A percentile compares a stretch with the other conserved stretches of the same genome.
These are phyloP conservation scores for Gryon sp. DNA, from an alignment of 1,140 invertebrate genomes.

Conservation along the genomic window DNA sequence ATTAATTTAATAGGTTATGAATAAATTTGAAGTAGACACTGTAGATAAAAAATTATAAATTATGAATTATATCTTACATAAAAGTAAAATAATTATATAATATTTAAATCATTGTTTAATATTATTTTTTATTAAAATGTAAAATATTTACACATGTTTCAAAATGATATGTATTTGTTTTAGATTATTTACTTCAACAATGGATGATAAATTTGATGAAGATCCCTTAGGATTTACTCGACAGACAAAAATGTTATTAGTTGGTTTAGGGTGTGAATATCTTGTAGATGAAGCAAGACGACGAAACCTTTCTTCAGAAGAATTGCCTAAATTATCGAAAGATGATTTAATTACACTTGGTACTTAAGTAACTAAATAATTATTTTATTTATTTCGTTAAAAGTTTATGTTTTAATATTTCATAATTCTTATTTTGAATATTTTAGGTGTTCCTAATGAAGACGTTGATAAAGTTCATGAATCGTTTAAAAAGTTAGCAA, in stretches of 20 bases:
- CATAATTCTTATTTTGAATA: too few relatives aligned
- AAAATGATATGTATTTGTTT: too few relatives aligned
- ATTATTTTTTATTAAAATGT: neutral
- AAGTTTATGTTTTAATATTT: too few relatives aligned
- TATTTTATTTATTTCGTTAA: too few relatives aligned
- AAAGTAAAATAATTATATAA: too few relatives aligned
- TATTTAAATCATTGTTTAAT: too few relatives aligned
- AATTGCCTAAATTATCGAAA: constrained; percentile 53
- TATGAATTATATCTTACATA: too few relatives aligned
- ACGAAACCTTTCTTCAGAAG: constrained; percentile 62
- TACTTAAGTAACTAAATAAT: constrained; percentile 15
- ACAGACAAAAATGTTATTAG: constrained; percentile 55
- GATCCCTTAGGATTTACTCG: constrained; percentile 66
- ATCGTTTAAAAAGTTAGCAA: constrained; percentile 29
- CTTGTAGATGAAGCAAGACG: constrained; percentile 45
- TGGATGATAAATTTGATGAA: constrained; percentile 18
- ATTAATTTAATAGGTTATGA: too few relatives aligned
- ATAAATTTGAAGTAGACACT: too few relatives aligned
- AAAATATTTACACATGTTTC: neutral
- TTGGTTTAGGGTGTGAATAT: constrained; percentile 35
- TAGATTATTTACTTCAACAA: too few relatives aligned
- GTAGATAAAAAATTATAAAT: too few relatives aligned
- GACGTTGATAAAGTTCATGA: constrained; percentile 30
- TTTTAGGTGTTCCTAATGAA: constrained; percentile 34
- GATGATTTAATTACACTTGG: constrained; percentile 66